phyloP scores from a whole-genome alignment of 2,797 vertebrate species.

The Cuculus canorus region DNA sequence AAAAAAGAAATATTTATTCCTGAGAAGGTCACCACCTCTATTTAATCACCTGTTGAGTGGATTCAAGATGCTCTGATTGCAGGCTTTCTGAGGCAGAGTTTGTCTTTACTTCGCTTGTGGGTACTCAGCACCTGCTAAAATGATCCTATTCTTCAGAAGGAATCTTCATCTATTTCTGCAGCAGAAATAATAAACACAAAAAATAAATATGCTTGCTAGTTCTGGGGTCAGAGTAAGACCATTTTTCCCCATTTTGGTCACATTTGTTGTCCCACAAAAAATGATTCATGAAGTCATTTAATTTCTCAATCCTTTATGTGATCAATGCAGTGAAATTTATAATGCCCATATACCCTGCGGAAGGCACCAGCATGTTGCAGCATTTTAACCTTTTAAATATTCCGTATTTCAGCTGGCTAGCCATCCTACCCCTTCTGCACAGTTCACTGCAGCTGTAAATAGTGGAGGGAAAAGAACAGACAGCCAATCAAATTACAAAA shows the following conservation, averaged over 20 bases:
- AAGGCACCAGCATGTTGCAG: constrained; percentile 62
- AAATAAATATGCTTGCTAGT: constrained; percentile 1
- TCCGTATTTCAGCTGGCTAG: constrained; percentile 61
- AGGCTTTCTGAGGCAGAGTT: constrained; percentile 35
- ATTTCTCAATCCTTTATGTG: constrained; percentile 48
- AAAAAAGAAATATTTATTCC: constrained; percentile 62
- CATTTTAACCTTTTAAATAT: constrained; percentile 75
- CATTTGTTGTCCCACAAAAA: constrained; percentile 61
- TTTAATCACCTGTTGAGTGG: constrained; percentile 67
- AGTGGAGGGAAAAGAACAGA: constrained; percentile 59
- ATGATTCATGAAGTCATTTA: constrained; percentile 52
- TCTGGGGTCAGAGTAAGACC: constrained; percentile 5
- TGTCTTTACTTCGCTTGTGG: not conserved
- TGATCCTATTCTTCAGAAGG: not conserved
- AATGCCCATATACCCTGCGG: constrained; percentile 35
- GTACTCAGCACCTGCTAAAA: not conserved
- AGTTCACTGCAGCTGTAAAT: constrained; percentile 73
- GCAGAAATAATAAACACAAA: constrained; percentile 30
- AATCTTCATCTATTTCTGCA: not conserved
- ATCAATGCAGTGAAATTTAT: constrained; percentile 20
- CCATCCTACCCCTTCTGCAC: constrained; percentile 58
- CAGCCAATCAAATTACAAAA: constrained; percentile 70
- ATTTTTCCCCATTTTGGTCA: constrained; percentile 41
- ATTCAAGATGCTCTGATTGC: constrained; percentile 38
- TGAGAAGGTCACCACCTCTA: constrained; percentile 58